phyloP scores from a whole-genome alignment of 1,140 invertebrate species.

The Drosophila nebulosa region DNA sequence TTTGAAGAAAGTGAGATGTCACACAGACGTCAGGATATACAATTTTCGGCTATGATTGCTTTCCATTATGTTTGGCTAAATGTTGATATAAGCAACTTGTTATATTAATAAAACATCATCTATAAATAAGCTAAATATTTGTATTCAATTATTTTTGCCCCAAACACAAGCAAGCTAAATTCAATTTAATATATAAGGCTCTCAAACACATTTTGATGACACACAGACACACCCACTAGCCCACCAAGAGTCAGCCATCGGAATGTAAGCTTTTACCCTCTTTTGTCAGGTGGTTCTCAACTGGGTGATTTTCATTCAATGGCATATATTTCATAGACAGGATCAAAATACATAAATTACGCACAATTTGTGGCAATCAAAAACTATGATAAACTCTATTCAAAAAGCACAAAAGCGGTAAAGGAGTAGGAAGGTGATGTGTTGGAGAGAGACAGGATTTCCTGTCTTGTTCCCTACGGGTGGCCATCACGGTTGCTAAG shows the following conservation, averaged over 20 bases:
- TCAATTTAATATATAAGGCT: not conserved
- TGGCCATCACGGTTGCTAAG: not conserved
- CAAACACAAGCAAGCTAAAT: not conserved
- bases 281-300: slow-evolving; percentile 31
- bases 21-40: not conserved
- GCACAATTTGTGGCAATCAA: slow-evolving; percentile 66
- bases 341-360: slow-evolving; percentile 55
- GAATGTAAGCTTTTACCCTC: not conserved
- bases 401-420: slow-evolving; percentile 33
- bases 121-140: slow-evolving; percentile 22
- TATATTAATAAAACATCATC: not conserved
- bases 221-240: not conserved
- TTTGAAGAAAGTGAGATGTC: too few species aligned
- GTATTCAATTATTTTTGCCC: slow-evolving; percentile 27
- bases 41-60: not conserved
- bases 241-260: not conserved
- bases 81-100: not conserved
- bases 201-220: not conserved
- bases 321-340: slow-evolving; percentile 4
- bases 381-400: slow-evolving; percentile 55
- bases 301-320: slow-evolving; percentile 16
- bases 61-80: not conserved
- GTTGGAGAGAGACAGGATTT: not conserved
- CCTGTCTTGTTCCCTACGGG: slow-evolving; percentile 14
- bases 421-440: not conserved